These are phyloP conservation scores for Megastigmus dorsalis DNA, from an alignment of 2,888 invertebrate genomes.

Conservation along the genomic window DNA sequence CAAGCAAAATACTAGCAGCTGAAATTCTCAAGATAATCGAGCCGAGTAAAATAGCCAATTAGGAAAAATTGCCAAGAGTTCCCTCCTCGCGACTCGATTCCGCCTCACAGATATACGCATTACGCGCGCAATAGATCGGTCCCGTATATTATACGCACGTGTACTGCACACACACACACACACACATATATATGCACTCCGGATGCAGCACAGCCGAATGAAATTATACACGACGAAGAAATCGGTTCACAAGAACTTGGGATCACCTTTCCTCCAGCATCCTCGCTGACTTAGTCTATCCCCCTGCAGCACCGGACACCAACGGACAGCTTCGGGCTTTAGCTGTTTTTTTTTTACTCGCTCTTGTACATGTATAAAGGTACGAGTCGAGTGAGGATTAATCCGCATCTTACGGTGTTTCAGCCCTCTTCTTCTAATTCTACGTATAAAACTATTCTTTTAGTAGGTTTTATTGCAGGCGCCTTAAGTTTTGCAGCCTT, in stretches of 20 bases:
- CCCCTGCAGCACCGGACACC: not conserved
- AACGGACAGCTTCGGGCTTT: slow-evolving; percentile 1
- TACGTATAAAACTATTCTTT: no score
- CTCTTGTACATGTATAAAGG: not conserved
- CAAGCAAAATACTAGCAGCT: not conserved
- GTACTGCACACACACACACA: no score
- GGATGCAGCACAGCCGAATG: slow-evolving; percentile 65
- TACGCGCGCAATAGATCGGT: slow-evolving; percentile 55
- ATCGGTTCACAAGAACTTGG: slow-evolving; percentile 55
- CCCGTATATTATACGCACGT: no score
- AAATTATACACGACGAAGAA: slow-evolving; percentile 66
- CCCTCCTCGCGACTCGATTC: slow-evolving; percentile 20
- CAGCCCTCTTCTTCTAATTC: slow-evolving; percentile 23
- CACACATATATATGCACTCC: slow-evolving; percentile 39
- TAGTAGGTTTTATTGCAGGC: no score
- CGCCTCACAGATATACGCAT: slow-evolving; percentile 1
- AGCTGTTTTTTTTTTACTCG: slow-evolving; percentile 1
- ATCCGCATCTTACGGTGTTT: not conserved
- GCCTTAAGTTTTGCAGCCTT: no score
- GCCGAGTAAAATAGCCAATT: slow-evolving; percentile 32
- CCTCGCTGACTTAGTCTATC: slow-evolving; percentile 4
- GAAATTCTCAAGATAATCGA: slow-evolving; percentile 6
- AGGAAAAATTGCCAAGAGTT: slow-evolving; percentile 31
- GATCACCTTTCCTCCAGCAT: slow-evolving; percentile 33
- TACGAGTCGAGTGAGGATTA: not conserved